These are phyloP conservation scores for Polyodon spathula DNA, from an alignment of 2,113 vertebrate genomes.

Conservation along the genomic window DNA sequence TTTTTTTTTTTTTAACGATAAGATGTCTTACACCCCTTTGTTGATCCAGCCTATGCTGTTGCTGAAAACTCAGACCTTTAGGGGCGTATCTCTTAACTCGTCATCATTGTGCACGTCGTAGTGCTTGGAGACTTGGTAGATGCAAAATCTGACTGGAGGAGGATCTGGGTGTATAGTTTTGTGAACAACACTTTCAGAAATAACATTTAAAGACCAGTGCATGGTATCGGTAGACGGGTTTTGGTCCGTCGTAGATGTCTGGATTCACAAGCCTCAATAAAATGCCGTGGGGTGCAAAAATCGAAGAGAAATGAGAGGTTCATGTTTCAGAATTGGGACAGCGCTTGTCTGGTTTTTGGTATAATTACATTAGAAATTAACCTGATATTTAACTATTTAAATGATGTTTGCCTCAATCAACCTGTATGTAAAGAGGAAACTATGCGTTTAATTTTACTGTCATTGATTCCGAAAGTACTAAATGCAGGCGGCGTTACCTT, in stretches of 20 bases:
- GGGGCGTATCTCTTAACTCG: too few relatives aligned
- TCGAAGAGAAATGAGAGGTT: conserved; percentile 37
- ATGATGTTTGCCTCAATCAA: conserved; percentile 7
- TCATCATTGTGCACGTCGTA: too few relatives aligned
- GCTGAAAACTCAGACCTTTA: too few relatives aligned
- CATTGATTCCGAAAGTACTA: conserved; percentile 66
- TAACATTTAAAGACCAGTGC: conserved; percentile 30
- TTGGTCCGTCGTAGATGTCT: conserved; percentile 77
- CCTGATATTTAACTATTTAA: conserved; percentile 28
- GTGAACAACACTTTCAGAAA: conserved; percentile 25
- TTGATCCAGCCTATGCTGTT: too few relatives aligned
- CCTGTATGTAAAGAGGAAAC: background rate
- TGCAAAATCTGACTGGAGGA: too few relatives aligned
- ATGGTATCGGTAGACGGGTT: conserved; percentile 54
- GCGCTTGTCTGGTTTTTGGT: conserved; percentile 20
- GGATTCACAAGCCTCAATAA: conserved; percentile 84
- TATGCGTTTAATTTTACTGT: conserved; percentile 41
- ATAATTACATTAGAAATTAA: background rate
- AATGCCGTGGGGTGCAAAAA: conserved; percentile 52
- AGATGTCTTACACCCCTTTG: too few relatives aligned
- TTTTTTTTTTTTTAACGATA: too few relatives aligned
- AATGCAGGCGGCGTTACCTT: conserved; percentile 25
- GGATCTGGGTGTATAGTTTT: too few relatives aligned
- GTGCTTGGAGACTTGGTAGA: too few relatives aligned
- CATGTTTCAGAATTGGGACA: conserved; percentile 22